A percentile compares a stretch with the other conserved stretches of the same genome.
These are phyloP conservation scores for Dipodomys merriami DNA, from an alignment of 2,113 vertebrate genomes.

Conservation along the genomic window DNA sequence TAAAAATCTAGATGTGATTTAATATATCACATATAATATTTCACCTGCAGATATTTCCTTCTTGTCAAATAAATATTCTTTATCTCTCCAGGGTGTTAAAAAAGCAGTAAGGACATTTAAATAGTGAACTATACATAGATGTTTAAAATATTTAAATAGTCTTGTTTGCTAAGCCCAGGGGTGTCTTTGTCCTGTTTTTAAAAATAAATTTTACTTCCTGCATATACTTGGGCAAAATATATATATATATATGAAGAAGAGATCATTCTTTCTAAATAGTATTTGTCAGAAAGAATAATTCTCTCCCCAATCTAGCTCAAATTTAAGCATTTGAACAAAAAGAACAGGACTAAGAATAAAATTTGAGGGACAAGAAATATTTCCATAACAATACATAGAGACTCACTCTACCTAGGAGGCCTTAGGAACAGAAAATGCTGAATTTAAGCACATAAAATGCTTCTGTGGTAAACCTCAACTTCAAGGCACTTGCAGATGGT, in stretches of 20 bases:
- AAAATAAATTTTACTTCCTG: constrained; percentile 59
- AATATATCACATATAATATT: not conserved
- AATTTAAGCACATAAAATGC: not conserved
- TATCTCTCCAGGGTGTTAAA: not conserved
- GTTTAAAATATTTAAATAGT: constrained; percentile 42
- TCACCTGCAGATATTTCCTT: not conserved
- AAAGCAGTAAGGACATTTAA: constrained; percentile 11
- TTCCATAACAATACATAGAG: constrained; percentile 34
- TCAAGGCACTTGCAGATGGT: constrained; percentile 10
- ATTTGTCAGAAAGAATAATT: constrained; percentile 65
- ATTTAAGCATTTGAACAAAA: constrained; percentile 64
- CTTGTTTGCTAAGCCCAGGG: constrained; percentile 27
- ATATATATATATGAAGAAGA: not conserved
- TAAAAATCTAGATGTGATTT: not conserved
- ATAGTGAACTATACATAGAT: constrained; percentile 52
- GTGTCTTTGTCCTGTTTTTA: not conserved
- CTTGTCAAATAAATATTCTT: constrained; percentile 31
- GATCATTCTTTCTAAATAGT: constrained; percentile 55
- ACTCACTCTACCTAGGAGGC: not conserved
- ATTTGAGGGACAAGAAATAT: not conserved
- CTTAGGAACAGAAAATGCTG: not conserved
- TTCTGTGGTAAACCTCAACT: not conserved
- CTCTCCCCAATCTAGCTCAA: constrained; percentile 34
- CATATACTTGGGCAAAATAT: not conserved
- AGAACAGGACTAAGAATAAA: constrained; percentile 30